These are phyloP conservation scores for Ochropleura plecta DNA, from an alignment of 2,888 invertebrate genomes.

Conservation along the genomic window DNA sequence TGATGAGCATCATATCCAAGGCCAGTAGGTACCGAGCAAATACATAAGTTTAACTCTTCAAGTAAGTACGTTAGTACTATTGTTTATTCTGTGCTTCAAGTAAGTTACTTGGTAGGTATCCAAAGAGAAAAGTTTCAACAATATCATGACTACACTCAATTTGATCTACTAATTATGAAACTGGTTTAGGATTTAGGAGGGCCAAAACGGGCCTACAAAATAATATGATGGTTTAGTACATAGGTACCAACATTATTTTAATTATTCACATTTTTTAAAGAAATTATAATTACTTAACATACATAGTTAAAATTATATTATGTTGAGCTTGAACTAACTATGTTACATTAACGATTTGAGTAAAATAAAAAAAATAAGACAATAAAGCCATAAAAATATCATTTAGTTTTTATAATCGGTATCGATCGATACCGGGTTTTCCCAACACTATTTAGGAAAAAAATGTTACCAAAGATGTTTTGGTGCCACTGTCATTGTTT, in stretches of 20 bases:
- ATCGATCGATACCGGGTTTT: conserved; percentile 18
- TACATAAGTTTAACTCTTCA: not conserved
- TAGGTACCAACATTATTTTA: no score
- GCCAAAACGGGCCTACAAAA: not conserved
- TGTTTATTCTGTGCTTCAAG: no score
- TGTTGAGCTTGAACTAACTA: no score
- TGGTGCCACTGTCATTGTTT: not conserved
- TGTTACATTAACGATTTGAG: no score
- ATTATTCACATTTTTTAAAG: no score
- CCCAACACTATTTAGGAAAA: conserved; percentile 11
- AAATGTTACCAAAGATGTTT: not conserved
- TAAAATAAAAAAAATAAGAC: no score
- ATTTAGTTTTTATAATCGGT: conserved; percentile 1
- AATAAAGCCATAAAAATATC: not conserved
- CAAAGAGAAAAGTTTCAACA: not conserved
- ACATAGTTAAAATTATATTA: no score
- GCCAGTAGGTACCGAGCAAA: not conserved
- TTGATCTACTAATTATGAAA: not conserved
- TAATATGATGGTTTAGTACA: no score
- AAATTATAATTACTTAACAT: no score
- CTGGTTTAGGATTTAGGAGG: not conserved
- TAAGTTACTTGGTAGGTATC: not conserved
- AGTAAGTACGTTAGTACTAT: not conserved
- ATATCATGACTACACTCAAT: conserved; percentile 7
- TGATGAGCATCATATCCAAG: not conserved